Percentiles rank a stretch among this genome's conserved stretches.
Conservation (phyloP, 2,888 invertebrate species). For the Podotricha telesiphe region DNA sequence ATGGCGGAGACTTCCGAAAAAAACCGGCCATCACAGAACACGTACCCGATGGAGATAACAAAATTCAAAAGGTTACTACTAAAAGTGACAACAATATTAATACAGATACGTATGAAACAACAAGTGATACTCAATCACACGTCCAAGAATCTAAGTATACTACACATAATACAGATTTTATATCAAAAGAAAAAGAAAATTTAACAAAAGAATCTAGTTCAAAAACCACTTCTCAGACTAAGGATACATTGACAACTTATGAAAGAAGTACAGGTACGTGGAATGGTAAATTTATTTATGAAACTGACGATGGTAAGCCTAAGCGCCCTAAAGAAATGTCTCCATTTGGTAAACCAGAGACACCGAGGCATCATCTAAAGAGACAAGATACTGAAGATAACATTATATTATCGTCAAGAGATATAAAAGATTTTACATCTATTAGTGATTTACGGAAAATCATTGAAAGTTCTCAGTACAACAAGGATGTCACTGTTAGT, state of each 20-base stretch:
- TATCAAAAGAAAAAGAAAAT: conserved; percentile 77
- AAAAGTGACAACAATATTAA: conserved; percentile 56
- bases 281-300: conserved; percentile 84
- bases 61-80: conserved; percentile 57
- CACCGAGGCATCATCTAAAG: conserved; percentile 73
- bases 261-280: conserved; percentile 80
- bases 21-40: conserved; percentile 73
- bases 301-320: conserved; percentile 75
- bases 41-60: conserved; percentile 57
- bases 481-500: conserved; percentile 75
- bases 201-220: conserved; percentile 71
- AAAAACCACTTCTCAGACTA: conserved; percentile 61
- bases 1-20: conserved; percentile 74
- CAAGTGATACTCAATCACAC: conserved; percentile 58
- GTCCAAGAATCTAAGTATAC: conserved; percentile 60
- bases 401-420: conserved; percentile 76
- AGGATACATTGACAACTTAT: conserved; percentile 73
- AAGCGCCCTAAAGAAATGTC: conserved; percentile 72
- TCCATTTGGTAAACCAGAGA: conserved; percentile 72
- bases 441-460: conserved; percentile 77
- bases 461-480: conserved; percentile 71
- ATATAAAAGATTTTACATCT: conserved; percentile 79
- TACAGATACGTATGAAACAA: conserved; percentile 57
- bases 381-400: conserved; percentile 79
- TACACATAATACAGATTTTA: conserved; percentile 66